phyloP scores from a whole-genome alignment of 2,797 vertebrate species.

The Capromys pilorides region DNA sequence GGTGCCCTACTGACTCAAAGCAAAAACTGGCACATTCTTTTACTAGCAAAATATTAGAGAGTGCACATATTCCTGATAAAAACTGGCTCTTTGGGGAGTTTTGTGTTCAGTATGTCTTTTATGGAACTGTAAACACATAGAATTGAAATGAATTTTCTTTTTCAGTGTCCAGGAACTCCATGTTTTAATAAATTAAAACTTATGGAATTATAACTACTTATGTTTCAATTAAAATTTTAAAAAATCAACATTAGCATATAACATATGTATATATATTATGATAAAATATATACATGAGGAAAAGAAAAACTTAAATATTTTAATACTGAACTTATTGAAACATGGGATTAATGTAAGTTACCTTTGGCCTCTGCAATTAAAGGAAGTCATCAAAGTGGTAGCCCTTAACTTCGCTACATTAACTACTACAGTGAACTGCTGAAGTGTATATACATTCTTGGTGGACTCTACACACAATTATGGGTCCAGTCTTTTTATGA shows the following conservation, averaged over 20 bases:
- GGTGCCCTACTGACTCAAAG: not conserved
- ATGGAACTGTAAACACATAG: conserved; percentile 11
- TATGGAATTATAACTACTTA: conserved; percentile 18
- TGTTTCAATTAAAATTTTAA: conserved; percentile 52
- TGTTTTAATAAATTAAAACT: conserved; percentile 56
- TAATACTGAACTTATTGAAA: not conserved
- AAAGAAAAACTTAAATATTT: not conserved
- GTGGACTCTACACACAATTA: not conserved
- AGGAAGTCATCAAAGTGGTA: not conserved
- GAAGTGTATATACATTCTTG: not conserved
- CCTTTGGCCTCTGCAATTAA: not conserved
- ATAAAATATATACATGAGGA: not conserved
- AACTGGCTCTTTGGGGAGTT: not conserved
- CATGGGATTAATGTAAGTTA: not conserved
- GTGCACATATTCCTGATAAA: conserved; percentile 46
- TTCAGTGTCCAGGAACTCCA: not conserved
- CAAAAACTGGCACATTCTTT: conserved; percentile 38
- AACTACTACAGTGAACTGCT: not conserved
- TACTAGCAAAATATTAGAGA: conserved; percentile 27
- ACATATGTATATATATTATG: too few species aligned
- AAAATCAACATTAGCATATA: conserved; percentile 13
- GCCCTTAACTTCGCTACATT: not conserved
- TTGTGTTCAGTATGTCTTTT: conserved; percentile 37
- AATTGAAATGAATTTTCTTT: conserved; percentile 57
- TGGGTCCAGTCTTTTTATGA: not conserved